Evolutionary conservation across 2,797 vertebrate species (phyloP).

Genomic region (Alfaro cultratus): DNA sequence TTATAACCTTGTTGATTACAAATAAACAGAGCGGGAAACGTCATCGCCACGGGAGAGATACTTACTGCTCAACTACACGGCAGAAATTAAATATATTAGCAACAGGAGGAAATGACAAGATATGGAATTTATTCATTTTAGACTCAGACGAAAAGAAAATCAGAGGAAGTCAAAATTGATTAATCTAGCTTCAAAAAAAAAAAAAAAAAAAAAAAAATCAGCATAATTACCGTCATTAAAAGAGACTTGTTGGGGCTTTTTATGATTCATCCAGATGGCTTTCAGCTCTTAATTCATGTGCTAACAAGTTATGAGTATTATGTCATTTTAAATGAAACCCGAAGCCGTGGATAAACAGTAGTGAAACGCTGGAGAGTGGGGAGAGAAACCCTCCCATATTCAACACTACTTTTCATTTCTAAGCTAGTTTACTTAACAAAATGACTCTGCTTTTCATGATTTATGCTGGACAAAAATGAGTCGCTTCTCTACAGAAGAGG

Average conservation of each 20-base stretch:
- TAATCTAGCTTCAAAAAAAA: background rate
- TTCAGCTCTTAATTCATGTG: constrained; percentile 13
- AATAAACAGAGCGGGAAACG: background rate
- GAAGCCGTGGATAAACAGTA: background rate
- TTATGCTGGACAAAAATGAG: background rate
- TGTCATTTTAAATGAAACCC: constrained; percentile 1
- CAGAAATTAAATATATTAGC: background rate
- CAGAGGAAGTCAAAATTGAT: background rate
- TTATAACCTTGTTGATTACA: background rate
- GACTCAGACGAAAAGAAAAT: background rate
- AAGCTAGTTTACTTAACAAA: background rate
- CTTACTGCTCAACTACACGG: constrained; percentile 5
- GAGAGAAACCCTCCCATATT: background rate
- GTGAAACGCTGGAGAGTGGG: background rate
- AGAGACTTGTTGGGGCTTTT: background rate
- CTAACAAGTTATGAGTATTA: background rate
- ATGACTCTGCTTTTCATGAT: background rate
- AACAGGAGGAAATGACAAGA: background rate
- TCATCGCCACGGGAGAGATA: background rate
- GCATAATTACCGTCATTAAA: constrained; percentile 6
- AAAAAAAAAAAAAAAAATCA: constrained; percentile 3
- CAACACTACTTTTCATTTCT: background rate
- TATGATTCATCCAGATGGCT: constrained; percentile 21
- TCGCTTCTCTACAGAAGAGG: no score
- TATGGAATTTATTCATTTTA: background rate